phyloP scores from a whole-genome alignment of 2,113 vertebrate species.

The Dicaeum eximium region DNA sequence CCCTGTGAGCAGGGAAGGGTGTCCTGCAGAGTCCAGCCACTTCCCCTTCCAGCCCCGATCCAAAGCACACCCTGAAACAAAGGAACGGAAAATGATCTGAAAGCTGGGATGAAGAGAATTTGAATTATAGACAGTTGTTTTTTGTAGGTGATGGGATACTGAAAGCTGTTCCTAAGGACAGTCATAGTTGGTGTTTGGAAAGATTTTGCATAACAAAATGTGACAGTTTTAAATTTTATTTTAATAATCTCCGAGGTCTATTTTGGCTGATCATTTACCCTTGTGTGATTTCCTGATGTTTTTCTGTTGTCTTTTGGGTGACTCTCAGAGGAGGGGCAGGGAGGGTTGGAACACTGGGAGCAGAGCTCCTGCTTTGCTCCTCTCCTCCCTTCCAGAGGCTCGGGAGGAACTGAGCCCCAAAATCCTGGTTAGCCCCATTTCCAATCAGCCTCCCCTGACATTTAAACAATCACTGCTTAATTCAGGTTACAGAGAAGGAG shows the following conservation, averaged over 20 bases:
- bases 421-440: neutral
- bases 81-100: neutral
- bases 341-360: neutral
- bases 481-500: neutral
- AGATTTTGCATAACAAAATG: neutral
- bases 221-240: neutral
- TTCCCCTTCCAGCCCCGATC: neutral
- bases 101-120: too few species aligned
- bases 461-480: neutral
- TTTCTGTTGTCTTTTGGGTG: neutral
- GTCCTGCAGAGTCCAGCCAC: neutral
- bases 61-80: neutral
- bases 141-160: neutral
- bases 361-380: neutral
- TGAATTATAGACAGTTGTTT: neutral
- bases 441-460: neutral
- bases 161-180: neutral
- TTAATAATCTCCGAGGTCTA: neutral
- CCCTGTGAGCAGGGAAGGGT: accelerated
- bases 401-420: neutral
- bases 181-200: neutral
- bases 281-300: accelerated
- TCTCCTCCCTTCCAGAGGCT: neutral
- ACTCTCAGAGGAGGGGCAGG: neutral
- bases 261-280: neutral